Percentiles rank a stretch among this genome's conserved stretches.
Conservation (phyloP, 2,113 vertebrate genomes). For the Pycnonotus jocosus region DNA sequence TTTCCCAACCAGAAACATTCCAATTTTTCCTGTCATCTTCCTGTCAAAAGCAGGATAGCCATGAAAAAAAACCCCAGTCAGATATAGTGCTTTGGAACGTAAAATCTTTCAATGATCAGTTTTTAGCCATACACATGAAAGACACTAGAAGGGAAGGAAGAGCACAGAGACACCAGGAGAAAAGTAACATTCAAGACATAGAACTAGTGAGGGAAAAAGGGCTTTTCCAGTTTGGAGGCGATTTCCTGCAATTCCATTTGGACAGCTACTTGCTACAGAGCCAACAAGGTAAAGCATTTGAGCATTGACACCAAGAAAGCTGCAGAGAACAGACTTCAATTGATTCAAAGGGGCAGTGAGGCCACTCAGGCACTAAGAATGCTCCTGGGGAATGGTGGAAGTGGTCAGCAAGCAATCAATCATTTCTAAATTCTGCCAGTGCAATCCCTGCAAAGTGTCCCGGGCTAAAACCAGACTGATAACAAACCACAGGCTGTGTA, state of each 20-base stretch:
- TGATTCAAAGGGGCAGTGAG: background rate
- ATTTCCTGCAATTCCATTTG: background rate
- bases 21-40: background rate
- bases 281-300: background rate
- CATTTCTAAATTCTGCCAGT: background rate
- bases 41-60: background rate
- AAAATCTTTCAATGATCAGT: background rate
- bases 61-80: background rate
- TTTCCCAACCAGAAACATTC: background rate
- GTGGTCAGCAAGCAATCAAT: background rate
- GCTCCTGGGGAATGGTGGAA: background rate
- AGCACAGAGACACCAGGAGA: background rate
- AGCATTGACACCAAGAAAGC: background rate
- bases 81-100: background rate
- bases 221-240: background rate
- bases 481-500: slow-evolving; percentile 30
- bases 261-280: background rate
- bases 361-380: background rate
- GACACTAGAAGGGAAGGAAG: background rate
- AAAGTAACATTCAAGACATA: background rate
- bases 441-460: background rate
- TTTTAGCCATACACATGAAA: background rate
- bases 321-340: background rate
- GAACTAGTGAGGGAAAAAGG: background rate
- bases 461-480: background rate